Conservation (phyloP, 2,113 vertebrate species). For the Gallinago jamesoni region DNA sequence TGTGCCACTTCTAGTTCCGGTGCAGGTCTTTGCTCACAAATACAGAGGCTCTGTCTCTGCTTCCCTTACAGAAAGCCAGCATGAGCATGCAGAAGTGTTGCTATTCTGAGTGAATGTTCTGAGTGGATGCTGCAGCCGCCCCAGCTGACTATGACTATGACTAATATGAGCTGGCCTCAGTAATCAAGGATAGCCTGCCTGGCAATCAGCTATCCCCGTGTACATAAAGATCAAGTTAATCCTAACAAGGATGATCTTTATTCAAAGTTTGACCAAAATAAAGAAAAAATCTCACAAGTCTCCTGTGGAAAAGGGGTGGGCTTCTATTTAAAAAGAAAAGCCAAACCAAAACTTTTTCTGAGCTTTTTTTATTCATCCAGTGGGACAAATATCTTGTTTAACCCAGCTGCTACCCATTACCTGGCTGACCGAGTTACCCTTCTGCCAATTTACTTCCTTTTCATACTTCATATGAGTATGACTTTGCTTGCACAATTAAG, state of each 20-base stretch:
- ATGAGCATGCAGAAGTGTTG: background rate
- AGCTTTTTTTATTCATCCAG: background rate
- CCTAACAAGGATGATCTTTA: background rate
- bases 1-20: background rate
- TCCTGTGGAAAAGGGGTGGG: background rate
- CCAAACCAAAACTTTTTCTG: background rate
- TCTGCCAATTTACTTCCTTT: background rate
- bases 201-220: background rate
- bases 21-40: background rate
- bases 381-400: background rate
- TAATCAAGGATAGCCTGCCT: background rate
- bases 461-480: background rate
- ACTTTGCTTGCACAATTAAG: background rate
- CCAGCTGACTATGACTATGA: background rate
- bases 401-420: background rate
- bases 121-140: background rate
- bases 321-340: background rate
- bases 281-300: background rate
- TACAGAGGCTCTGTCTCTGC: background rate
- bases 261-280: background rate
- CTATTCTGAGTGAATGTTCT: background rate
- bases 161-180: background rate
- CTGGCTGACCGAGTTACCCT: background rate
- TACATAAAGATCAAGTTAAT: background rate
- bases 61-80: background rate